These are phyloP conservation scores for Laticauda colubrina DNA, from an alignment of 2,113 vertebrate species.

Conservation along the genomic window DNA sequence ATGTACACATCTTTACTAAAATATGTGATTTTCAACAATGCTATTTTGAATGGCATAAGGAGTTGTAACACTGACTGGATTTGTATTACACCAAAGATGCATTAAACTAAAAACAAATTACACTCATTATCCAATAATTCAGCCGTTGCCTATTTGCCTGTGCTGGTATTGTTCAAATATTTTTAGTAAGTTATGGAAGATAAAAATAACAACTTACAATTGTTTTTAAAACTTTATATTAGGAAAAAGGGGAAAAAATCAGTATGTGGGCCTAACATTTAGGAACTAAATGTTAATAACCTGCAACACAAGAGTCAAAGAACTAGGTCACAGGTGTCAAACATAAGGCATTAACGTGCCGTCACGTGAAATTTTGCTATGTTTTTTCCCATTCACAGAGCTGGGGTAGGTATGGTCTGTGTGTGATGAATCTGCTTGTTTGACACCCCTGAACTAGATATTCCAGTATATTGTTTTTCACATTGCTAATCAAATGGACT, in stretches of 20 bases:
- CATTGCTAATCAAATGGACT: background rate
- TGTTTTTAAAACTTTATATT: background rate
- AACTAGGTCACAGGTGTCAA: background rate
- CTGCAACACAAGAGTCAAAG: background rate
- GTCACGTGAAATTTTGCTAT: no score
- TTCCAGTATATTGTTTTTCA: background rate
- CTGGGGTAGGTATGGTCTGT: no score
- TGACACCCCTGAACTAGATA: background rate
- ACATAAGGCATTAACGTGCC: no score
- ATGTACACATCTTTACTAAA: background rate
- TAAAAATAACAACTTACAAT: background rate
- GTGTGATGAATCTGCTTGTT: no score
- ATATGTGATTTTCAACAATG: background rate
- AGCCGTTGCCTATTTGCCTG: background rate
- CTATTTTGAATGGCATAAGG: background rate
- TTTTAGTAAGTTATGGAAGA: background rate
- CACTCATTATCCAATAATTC: background rate
- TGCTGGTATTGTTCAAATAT: background rate
- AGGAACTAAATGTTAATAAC: background rate
- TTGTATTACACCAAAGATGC: background rate
- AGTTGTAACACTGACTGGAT: background rate
- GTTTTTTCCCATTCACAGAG: no score
- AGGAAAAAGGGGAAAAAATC: background rate
- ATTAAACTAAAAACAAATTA: background rate
- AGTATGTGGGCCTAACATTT: background rate